These are phyloP conservation scores for Exaiptasia diaphana DNA, from an alignment of 64 coral and sea anemone species.

Conservation along the genomic window DNA sequence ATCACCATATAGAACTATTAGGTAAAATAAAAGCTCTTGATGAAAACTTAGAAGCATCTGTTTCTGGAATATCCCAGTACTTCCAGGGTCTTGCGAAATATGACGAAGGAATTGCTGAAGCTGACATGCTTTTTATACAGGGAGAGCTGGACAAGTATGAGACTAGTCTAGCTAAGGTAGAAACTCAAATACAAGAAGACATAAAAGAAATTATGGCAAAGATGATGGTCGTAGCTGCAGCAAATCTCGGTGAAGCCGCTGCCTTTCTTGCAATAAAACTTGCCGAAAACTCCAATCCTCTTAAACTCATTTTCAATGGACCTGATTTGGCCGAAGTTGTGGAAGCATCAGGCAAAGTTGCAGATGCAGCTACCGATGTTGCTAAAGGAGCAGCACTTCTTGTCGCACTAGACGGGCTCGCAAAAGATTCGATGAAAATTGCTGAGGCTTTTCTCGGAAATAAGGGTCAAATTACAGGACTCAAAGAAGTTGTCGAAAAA, in stretches of 20 bases:
- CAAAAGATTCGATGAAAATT: background rate
- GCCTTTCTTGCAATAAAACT: background rate
- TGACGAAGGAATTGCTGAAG: constrained; percentile 51
- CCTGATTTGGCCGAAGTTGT: background rate
- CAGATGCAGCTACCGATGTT: background rate
- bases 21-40: constrained; percentile 7
- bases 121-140: constrained; percentile 26
- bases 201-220: background rate
- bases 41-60: constrained; percentile 8
- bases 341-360: background rate
- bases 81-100: constrained; percentile 30
- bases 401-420: background rate
- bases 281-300: background rate
- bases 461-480: constrained; percentile 1
- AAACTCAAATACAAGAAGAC: background rate
- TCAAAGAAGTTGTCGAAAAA: background rate
- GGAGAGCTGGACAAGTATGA: constrained; percentile 34
- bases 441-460: background rate
- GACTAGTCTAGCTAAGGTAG: background rate
- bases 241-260: background rate
- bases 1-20: constrained; percentile 3
- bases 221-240: background rate
- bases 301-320: background rate
- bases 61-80: constrained; percentile 14
- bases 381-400: background rate